These are phyloP conservation scores for Anagrus nilaparvatae DNA, from an alignment of 1,140 invertebrate species.

Conservation along the genomic window DNA sequence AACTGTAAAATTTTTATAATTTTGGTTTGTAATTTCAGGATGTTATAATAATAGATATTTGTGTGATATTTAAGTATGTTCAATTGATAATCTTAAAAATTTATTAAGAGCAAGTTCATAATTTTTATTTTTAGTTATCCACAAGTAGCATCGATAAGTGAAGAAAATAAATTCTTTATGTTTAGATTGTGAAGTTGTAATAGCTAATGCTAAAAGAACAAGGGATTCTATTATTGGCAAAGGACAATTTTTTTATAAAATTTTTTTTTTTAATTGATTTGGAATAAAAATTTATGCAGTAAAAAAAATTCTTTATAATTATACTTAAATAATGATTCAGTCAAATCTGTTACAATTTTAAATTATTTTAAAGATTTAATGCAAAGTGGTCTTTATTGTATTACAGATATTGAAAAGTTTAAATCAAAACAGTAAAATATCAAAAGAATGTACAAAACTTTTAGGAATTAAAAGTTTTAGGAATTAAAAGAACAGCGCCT, in stretches of 20 bases:
- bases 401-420: slow-evolving; percentile 69
- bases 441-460: slow-evolving; percentile 57
- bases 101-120: slow-evolving; percentile 63
- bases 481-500: slow-evolving; percentile 70
- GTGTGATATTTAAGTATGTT: slow-evolving; percentile 64
- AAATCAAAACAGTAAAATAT: slow-evolving; percentile 60
- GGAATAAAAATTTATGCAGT: neutral
- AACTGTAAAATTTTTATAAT: slow-evolving; percentile 42
- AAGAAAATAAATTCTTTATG: slow-evolving; percentile 52
- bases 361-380: slow-evolving; percentile 41
- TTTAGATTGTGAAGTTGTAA: slow-evolving; percentile 55
- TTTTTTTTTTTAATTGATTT: slow-evolving; percentile 3
- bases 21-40: slow-evolving; percentile 44
- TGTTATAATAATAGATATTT: slow-evolving; percentile 62
- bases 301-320: too few relatives aligned
- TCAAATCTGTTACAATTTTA: slow-evolving; percentile 28
- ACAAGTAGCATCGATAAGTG: slow-evolving; percentile 45
- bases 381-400: slow-evolving; percentile 53
- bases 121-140: slow-evolving; percentile 65
- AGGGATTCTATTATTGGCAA: slow-evolving; percentile 26
- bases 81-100: slow-evolving; percentile 52
- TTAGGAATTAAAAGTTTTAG: slow-evolving; percentile 61
- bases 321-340: slow-evolving; percentile 33
- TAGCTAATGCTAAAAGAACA: slow-evolving; percentile 42
- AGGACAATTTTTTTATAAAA: slow-evolving; percentile 22